Evolutionary conservation across 2,113 vertebrate genomes (phyloP), one percentile per base, ranked within the genome.

Genomic region (Porphyrio hochstetteri): DNA sequence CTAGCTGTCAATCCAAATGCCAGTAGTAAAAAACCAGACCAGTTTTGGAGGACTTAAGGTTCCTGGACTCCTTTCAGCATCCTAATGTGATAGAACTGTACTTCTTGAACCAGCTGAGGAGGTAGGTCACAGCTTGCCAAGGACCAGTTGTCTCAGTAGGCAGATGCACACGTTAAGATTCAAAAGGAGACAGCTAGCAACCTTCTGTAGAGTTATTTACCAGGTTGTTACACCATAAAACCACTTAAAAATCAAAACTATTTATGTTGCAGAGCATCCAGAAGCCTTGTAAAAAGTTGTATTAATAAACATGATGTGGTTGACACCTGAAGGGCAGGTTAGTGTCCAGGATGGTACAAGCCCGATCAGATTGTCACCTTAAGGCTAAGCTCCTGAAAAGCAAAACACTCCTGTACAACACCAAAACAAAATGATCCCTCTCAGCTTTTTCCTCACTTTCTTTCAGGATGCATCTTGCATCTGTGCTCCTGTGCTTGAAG

Each of bases 101-200:
- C 33, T 61, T 46, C 56, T 29, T 82, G 52, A 78, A 29, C 7
- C 16, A 56, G n/a, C 40, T 59, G 31, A n/a, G 40, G 31, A 82
- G 12, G 56, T 9, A 53, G 61, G 78, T 50, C 75, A 70, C n/a
- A 48, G 61, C 28, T 82, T 36, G 20, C n/a, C 21, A 70, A 70
- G 20, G 65, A 72, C 8, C 53, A 24, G 17, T 33, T 0, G 0
- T 25, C 35, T 84, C 44, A 55, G n/a, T 2, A 57, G 29, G 38
- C 35, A 63, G 18, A 23, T 11, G 29, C 8, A 76, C 5, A 2
- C 24, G 44, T 7, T 42, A 23, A 82, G 25, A 64, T 64, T 42
- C 13, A 28, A 56, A 67, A 82, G 42, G 7, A 86, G 23, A 61
- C 16, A 77, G 42, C 42, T 63, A 20, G 16, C 50, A 46, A 23